A percentile compares a stretch with the other conserved stretches of the same genome.
Evolutionary conservation across 1,140 invertebrate species (phyloP).

Genomic region (Brachionus sp.): DNA sequence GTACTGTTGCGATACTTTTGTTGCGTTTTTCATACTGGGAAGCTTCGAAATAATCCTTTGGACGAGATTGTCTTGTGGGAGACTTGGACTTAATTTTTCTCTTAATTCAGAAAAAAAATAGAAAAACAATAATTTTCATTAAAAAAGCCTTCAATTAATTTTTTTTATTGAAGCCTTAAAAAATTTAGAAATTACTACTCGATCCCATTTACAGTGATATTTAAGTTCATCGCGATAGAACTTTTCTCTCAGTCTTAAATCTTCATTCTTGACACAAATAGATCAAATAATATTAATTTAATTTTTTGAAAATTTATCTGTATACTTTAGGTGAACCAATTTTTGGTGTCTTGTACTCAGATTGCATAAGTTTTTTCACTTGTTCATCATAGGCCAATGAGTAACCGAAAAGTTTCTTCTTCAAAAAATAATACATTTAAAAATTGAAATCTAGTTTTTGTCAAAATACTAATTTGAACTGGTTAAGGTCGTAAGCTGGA

Average conservation of each 20-base stretch:
- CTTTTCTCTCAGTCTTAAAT: constrained; percentile 28
- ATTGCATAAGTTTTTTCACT: not conserved
- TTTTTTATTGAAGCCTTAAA: not conserved
- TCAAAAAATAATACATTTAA: too few species aligned
- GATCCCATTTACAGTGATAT: constrained; percentile 39
- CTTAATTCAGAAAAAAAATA: not conserved
- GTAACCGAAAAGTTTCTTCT: constrained; percentile 20
- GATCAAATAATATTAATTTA: not conserved
- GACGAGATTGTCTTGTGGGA: not conserved
- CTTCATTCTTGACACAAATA: not conserved
- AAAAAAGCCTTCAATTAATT: not conserved
- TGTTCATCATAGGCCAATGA: constrained; percentile 22
- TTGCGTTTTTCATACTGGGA: constrained; percentile 10
- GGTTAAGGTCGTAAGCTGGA: constrained; percentile 20
- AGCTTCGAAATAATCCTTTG: not conserved
- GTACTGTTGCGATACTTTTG: not conserved
- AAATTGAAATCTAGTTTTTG: too few species aligned
- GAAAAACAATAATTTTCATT: not conserved
- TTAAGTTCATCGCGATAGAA: constrained; percentile 27
- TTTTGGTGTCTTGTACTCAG: constrained; percentile 10
- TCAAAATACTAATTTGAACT: constrained; percentile 23
- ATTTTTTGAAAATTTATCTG: not conserved
- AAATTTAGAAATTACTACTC: not conserved
- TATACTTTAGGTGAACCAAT: not conserved
- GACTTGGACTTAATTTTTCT: constrained; percentile 3